phyloP scores from a whole-genome alignment of 2,888 invertebrate species.

The Cosmorhoe ocellata region DNA sequence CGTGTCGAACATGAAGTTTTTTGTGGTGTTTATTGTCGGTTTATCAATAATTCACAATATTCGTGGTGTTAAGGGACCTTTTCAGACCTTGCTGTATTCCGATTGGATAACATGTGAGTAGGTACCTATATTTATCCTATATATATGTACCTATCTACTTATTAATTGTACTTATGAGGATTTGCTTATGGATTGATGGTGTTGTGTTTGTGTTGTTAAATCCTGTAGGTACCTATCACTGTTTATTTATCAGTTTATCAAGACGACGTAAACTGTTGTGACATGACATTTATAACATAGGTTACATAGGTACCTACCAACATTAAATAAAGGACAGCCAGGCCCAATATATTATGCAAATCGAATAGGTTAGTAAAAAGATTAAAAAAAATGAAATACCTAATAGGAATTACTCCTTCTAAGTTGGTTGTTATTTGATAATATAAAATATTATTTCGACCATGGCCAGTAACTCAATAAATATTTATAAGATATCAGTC shows the following conservation, averaged over 20 bases:
- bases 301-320: too few relatives aligned
- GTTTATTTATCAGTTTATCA: too few relatives aligned
- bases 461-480: background rate
- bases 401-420: too few relatives aligned
- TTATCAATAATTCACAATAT: conserved; percentile 36
- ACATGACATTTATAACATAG: too few relatives aligned
- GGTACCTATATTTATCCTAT: background rate
- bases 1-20: conserved; percentile 42
- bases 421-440: background rate
- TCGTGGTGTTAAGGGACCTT: conserved; percentile 50
- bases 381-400: too few relatives aligned
- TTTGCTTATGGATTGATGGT: background rate
- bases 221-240: too few relatives aligned
- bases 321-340: too few relatives aligned
- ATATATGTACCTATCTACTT: background rate
- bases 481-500: background rate
- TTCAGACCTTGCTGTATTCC: conserved; percentile 60
- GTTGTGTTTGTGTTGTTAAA: too few relatives aligned
- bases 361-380: too few relatives aligned
- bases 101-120: conserved; percentile 71
- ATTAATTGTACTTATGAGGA: background rate
- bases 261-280: too few relatives aligned
- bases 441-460: background rate
- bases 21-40: conserved; percentile 38
- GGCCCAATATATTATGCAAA: too few relatives aligned